Conservation (phyloP, 2,113 vertebrate species). For the Brienomyrus brachyistius region DNA sequence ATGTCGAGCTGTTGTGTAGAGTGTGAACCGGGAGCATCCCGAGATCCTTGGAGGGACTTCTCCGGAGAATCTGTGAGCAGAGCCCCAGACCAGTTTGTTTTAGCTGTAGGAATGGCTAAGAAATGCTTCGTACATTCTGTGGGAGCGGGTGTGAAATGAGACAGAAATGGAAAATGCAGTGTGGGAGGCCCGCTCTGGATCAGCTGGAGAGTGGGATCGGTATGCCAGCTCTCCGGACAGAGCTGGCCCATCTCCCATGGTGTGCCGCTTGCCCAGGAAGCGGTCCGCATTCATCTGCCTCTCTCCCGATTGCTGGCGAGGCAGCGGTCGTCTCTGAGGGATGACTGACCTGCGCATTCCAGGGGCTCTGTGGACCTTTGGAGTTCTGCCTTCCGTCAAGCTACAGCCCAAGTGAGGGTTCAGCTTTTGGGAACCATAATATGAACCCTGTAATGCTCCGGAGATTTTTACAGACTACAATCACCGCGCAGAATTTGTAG, state of each 20-base stretch:
- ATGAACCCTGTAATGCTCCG: background rate
- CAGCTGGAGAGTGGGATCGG: background rate
- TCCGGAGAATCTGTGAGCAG: background rate
- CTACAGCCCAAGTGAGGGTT: background rate
- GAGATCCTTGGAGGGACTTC: background rate
- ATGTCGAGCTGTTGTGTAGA: conserved; percentile 27
- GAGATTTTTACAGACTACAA: no score
- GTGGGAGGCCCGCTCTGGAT: background rate
- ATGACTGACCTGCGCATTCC: background rate
- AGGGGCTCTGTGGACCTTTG: background rate
- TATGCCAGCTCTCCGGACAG: background rate
- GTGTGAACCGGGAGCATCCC: background rate
- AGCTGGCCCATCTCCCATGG: background rate
- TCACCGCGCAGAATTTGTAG: no score
- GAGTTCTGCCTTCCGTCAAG: background rate
- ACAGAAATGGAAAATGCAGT: background rate
- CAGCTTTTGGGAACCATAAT: background rate
- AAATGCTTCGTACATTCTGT: background rate
- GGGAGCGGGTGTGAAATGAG: background rate
- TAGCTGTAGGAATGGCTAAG: background rate
- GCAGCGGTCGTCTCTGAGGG: background rate
- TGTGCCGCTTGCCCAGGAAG: conserved; percentile 15
- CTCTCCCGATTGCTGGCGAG: background rate
- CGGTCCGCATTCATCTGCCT: conserved; percentile 4
- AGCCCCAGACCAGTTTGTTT: background rate